These are phyloP conservation scores for Acleris holmiana DNA, from an alignment of 2,888 invertebrate species.

Conservation along the genomic window DNA sequence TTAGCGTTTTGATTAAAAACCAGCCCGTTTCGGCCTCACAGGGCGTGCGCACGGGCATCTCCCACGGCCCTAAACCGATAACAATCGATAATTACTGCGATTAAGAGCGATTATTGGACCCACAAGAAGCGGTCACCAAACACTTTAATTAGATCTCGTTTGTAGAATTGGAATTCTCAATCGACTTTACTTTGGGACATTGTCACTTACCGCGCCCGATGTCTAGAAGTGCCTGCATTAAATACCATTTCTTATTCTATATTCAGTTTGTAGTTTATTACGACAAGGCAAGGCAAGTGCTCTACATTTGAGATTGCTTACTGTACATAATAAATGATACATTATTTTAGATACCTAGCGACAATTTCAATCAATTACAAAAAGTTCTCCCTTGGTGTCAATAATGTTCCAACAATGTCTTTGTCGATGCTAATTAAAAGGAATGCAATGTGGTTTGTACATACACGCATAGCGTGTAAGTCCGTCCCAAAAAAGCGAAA, in stretches of 20 bases:
- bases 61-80: constrained; percentile 57
- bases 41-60: constrained; percentile 47
- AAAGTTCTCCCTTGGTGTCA: not conserved
- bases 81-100: constrained; percentile 69
- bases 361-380: no score
- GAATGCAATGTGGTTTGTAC: constrained; percentile 14
- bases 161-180: constrained; percentile 24
- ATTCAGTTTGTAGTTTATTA: no score
- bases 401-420: constrained; percentile 1
- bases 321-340: no score
- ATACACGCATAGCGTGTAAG: constrained; percentile 28
- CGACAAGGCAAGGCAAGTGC: no score
- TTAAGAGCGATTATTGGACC: constrained; percentile 63
- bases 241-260: no score
- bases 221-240: no score
- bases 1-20: constrained; percentile 9
- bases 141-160: constrained; percentile 50
- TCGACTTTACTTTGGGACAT: constrained; percentile 2
- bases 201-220: not conserved
- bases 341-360: no score
- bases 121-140: constrained; percentile 44
- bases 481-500: constrained; percentile 22
- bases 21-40: constrained; percentile 46
- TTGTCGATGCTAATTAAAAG: constrained; percentile 27
- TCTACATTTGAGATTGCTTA: no score